Evolutionary conservation across 2,888 invertebrate genomes (phyloP).

Genomic region (Drosophila subsilvestris): DNA sequence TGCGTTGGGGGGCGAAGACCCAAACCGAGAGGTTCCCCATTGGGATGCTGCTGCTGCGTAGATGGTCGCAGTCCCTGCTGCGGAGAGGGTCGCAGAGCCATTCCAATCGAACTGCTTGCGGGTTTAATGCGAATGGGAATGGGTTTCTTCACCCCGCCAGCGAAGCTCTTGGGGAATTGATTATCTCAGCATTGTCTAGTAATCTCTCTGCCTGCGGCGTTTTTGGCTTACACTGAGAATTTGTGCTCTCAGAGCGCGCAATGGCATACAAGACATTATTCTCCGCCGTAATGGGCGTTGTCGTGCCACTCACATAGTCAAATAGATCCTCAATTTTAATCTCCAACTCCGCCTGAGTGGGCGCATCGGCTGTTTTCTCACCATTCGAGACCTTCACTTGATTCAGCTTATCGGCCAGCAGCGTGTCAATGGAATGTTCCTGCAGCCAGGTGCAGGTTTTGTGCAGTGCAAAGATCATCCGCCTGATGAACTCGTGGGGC

Average conservation of each 20-base stretch:
- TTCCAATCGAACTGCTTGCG: neutral
- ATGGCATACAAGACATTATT: constrained; percentile 81
- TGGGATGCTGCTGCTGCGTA: constrained; percentile 1
- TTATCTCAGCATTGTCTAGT: neutral
- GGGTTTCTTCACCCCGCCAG: constrained; percentile 64
- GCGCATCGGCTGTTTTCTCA: constrained; percentile 9
- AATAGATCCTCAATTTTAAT: constrained; percentile 7
- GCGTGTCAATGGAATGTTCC: constrained; percentile 78
- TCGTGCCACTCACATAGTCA: constrained; percentile 39
- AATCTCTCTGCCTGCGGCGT: too few relatives aligned
- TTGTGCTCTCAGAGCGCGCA: constrained; percentile 76
- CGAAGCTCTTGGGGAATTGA: neutral
- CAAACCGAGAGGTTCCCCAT: neutral
- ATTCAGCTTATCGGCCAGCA: constrained; percentile 75
- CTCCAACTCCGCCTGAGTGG: constrained; percentile 27
- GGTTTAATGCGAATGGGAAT: constrained; percentile 65
- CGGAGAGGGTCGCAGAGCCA: constrained; percentile 6
- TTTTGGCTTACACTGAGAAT: constrained; percentile 51
- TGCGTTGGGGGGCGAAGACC: constrained; percentile 2
- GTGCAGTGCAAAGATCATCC: constrained; percentile 83
- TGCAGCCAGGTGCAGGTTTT: constrained; percentile 83
- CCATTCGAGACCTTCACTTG: constrained; percentile 59
- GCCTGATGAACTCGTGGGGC: constrained; percentile 83
- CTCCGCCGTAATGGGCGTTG: constrained; percentile 74
- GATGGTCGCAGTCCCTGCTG: neutral